phyloP scores from a whole-genome alignment of 2,113 vertebrate species.

The Zosterops borbonicus region DNA sequence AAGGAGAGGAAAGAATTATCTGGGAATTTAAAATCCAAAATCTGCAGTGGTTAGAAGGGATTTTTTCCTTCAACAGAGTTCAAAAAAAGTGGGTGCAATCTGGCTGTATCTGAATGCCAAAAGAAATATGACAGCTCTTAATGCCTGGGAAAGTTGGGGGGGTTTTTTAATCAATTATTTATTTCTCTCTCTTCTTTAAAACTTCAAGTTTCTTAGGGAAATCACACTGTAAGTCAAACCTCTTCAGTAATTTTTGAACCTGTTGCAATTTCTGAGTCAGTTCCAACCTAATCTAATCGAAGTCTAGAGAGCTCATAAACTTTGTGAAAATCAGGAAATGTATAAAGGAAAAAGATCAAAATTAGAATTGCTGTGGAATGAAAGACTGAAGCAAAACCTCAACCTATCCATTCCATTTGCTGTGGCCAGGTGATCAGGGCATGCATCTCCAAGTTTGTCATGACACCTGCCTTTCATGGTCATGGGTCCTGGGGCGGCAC shows the following conservation, averaged over 20 bases:
- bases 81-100: not conserved
- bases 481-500: not conserved
- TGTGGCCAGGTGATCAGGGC: not conserved
- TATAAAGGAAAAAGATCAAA: not conserved
- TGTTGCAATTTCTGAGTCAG: not conserved
- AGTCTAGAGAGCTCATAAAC: not conserved
- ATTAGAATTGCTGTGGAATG: not conserved
- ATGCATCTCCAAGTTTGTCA: not conserved
- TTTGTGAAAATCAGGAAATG: not conserved
- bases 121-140: constrained; percentile 22
- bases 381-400: not conserved
- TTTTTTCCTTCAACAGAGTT: not conserved
- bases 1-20: constrained; percentile 1
- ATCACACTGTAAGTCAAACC: not conserved
- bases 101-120: constrained; percentile 42
- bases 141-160: not conserved
- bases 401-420: not conserved
- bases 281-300: not conserved
- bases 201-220: not conserved
- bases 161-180: not conserved
- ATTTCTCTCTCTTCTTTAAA: not conserved
- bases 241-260: constrained; percentile 21
- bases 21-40: constrained; percentile 36
- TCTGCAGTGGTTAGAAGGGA: constrained; percentile 3
- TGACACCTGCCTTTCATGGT: not conserved